A percentile compares a stretch with the other conserved stretches of the same genome.
phyloP scores from a whole-genome alignment of 23 tunicate genomes.

The Corella eumyota region DNA sequence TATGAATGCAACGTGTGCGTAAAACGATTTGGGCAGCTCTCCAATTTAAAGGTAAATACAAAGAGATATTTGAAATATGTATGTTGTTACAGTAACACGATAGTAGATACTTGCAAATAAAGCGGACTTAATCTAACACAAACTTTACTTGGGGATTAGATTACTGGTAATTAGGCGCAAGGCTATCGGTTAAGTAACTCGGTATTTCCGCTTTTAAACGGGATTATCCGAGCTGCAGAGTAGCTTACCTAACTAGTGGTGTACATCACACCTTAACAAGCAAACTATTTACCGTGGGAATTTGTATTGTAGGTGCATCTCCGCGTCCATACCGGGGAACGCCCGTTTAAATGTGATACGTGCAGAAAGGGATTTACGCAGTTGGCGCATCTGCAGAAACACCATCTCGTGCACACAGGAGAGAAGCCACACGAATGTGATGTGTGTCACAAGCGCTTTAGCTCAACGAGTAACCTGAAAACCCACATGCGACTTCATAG shows the following conservation, averaged over 20 bases:
- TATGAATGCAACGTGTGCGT: conserved; percentile 94
- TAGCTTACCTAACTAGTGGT: too few relatives aligned
- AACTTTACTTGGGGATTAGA: too few relatives aligned
- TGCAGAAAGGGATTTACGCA: conserved; percentile 94
- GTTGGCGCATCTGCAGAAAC: conserved; percentile 94
- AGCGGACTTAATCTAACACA: too few relatives aligned
- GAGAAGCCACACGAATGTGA: conserved; percentile 94
- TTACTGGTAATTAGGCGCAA: too few relatives aligned
- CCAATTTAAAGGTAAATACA: conserved; percentile 81
- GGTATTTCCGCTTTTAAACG: not conserved
- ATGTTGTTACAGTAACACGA: too few relatives aligned
- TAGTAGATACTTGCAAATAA: too few relatives aligned
- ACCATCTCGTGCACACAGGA: conserved; percentile 92
- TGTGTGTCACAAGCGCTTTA: conserved; percentile 85
- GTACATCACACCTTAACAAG: too few relatives aligned
- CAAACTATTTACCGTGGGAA: too few relatives aligned
- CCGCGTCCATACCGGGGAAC: conserved; percentile 96
- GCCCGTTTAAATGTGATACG: conserved; percentile 92
- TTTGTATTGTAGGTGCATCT: conserved; percentile 94
- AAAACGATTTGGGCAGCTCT: conserved; percentile 90
- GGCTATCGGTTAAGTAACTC: too few relatives aligned
- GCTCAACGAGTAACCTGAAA: conserved; percentile 90
- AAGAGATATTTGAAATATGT: too few relatives aligned
- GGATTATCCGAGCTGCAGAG: too few relatives aligned
- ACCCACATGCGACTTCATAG: conserved; percentile 86